Evolutionary conservation across 2,797 vertebrate genomes (phyloP).

Genomic region (Cephalopachus bancanus): DNA sequence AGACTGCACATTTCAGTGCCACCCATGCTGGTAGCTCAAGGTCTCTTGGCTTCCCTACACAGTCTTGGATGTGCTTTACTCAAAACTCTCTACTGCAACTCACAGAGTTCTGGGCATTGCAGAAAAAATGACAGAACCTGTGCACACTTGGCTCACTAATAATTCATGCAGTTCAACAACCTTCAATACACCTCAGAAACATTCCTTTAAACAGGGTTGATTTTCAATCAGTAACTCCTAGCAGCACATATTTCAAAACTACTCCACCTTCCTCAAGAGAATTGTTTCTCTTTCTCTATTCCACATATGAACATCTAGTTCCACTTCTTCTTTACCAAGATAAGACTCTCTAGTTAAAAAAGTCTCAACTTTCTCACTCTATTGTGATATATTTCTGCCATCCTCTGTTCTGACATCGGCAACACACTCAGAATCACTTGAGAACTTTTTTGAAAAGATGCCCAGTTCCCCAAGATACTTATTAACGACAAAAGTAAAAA

Average conservation of each 20-base stretch:
- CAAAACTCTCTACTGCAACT: not conserved
- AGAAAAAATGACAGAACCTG: not conserved
- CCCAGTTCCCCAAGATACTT: not conserved
- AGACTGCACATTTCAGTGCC: not conserved
- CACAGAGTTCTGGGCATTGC: not conserved
- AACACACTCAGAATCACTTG: not conserved
- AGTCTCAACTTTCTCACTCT: not conserved
- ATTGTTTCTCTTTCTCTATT: not conserved
- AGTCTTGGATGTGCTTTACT: not conserved
- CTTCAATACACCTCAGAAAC: slow-evolving; percentile 4
- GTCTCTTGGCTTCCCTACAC: not conserved
- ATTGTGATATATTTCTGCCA: not conserved
- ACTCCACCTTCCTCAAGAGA: not conserved
- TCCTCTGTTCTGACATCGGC: not conserved
- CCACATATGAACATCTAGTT: not conserved
- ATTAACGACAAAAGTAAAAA: slow-evolving; percentile 27
- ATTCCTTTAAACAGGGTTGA: not conserved
- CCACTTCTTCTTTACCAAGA: not conserved
- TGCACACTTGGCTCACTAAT: not conserved
- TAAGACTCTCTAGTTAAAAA: not conserved
- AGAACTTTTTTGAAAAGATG: not conserved
- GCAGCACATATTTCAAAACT: not conserved
- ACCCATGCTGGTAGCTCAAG: not conserved
- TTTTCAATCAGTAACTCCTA: not conserved
- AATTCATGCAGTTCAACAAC: not conserved